phyloP scores from a whole-genome alignment of 2,113 vertebrate genomes.

The Saccopteryx bilineata region DNA sequence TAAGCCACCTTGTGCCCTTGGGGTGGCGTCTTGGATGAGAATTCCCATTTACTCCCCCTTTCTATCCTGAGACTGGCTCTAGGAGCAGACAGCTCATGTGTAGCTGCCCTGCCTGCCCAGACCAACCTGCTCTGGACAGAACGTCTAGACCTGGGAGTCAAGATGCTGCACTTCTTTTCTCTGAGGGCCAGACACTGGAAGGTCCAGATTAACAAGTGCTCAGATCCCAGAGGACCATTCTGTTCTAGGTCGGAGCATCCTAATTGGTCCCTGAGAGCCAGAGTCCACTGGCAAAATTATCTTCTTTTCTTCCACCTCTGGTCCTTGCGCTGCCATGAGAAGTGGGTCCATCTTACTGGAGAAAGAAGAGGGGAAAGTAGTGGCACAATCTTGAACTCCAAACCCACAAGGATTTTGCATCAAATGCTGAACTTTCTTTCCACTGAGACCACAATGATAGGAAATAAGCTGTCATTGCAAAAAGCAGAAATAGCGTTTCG shows the following conservation, averaged over 20 bases:
- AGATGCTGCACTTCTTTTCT: background rate
- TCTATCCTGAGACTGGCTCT: background rate
- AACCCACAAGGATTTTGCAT: background rate
- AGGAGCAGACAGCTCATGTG: background rate
- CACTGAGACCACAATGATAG: background rate
- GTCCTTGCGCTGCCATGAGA: background rate
- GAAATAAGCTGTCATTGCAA: constrained; percentile 11
- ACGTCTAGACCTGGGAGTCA: background rate
- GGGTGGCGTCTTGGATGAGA: background rate
- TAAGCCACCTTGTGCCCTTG: background rate
- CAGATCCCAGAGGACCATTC: constrained; percentile 61
- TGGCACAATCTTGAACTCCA: background rate
- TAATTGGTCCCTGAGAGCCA: constrained; percentile 65
- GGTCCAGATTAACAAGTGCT: constrained; percentile 21
- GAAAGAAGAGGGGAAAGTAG: background rate
- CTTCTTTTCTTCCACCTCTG: background rate
- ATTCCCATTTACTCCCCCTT: background rate
- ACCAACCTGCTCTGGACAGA: background rate
- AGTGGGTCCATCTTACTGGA: background rate
- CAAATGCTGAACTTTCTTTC: constrained; percentile 25
- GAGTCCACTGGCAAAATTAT: background rate
- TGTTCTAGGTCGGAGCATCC: constrained; percentile 32
- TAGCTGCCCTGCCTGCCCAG: background rate
- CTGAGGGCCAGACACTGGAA: background rate
- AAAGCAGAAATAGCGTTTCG: background rate